Evolutionary conservation across 2,797 vertebrate genomes (phyloP), one percentile per base, ranked within the genome.

Genomic region (Mus minutoides): DNA sequence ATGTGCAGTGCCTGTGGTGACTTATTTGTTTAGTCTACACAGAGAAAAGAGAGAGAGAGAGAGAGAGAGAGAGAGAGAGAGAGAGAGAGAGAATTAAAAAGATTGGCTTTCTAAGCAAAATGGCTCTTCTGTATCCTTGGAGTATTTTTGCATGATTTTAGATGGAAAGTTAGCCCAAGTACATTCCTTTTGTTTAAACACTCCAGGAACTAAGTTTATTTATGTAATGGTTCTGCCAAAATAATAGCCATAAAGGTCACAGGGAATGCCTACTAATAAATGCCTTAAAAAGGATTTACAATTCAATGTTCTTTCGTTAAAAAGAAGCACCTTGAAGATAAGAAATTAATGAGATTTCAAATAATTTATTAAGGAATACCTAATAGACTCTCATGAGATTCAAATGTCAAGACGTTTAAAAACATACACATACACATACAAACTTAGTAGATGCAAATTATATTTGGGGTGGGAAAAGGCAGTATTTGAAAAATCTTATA

Each of bases 271-370:
- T 96, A 56, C 83, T 96, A 97, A 96, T 97, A 97, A 97, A 95
- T 97, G 97, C 89, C 88, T 97, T 96, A 90, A 89, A 97, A 94
- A 85, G 96, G 87, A 97, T 97, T 97, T 97, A 94, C 43, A 97
- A 97, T 82, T 96, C 96, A 43, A 2, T 91, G 92, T n/a, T 92
- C 95, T 82, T 58, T 90, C 8, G 1, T 96, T 96, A 97, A 95
- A 95, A 95, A 96, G 85, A 97, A 96, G 96, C 80, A 93, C 54
- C 69, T 98, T 92, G 76, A 89, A 94, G 60, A 82, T 94, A 97
- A 97, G 86, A 92, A 96, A 96, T 97, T 97, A 96, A 98, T 97
- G 97, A 97, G 90, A 96, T 96, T 98, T 96, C 90, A 92, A 98
- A 97, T 94, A 94, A 95, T 90, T 84, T 96, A 96, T 97, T 97